Evolutionary conservation across 2,113 vertebrate genomes (phyloP).

Genomic region (Enhydra lutris): DNA sequence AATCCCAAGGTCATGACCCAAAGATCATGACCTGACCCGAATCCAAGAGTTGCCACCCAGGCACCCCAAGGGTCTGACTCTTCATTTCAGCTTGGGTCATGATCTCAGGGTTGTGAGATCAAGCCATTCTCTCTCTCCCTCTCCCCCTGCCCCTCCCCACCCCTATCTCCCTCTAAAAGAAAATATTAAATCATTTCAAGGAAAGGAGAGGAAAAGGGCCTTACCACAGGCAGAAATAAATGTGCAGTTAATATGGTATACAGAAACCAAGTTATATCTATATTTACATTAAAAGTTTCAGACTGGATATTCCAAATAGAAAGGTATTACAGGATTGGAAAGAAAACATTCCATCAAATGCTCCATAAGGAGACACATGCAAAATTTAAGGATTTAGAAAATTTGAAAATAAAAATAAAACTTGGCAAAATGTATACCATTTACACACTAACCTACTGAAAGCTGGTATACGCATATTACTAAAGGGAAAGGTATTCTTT

Average conservation of each 20-base stretch:
- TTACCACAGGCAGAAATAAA: not conserved
- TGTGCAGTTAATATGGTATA: not conserved
- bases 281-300: not conserved
- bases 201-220: not conserved
- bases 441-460: not conserved
- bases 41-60: not conserved
- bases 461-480: not conserved
- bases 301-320: conserved; percentile 2
- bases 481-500: not conserved
- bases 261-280: not conserved
- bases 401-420: not conserved
- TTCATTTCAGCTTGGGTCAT: not conserved
- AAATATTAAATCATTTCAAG: not conserved
- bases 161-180: not conserved
- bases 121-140: not conserved
- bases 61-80: not conserved
- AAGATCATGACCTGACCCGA: not conserved
- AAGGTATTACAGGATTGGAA: not conserved
- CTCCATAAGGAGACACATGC: not conserved
- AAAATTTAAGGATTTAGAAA: conserved; percentile 24
- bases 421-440: not conserved
- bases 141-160: not conserved
- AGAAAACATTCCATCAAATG: not conserved
- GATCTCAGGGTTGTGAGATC: not conserved
- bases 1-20: not conserved